Evolutionary conservation across 2,888 invertebrate species (phyloP), one percentile per base, ranked within the genome.

Genomic region (Drosophila merina): DNA sequence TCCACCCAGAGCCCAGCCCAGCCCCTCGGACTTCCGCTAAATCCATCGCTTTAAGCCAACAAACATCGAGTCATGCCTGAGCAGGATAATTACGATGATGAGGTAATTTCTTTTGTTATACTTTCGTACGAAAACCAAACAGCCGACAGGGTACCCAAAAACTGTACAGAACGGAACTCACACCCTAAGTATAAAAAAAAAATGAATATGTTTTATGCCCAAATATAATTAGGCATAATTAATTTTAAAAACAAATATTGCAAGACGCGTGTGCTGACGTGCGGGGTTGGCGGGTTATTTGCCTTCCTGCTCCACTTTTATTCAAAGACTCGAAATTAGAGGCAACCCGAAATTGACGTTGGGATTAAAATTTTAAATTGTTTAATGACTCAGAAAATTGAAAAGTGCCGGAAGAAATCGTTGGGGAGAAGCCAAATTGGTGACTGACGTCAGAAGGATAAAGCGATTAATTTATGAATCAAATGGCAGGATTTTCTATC

Each of bases 41-140:
- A 62, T 73, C 76, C 66, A 77, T 64, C 68, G 82, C 62, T 67
- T 70, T 68, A 79, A 85, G 68, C 83, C 52, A 75, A 68, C 79
- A 72, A 81, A 74, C 79, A 76, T 62, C 82, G 55, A 86, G 87
- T 87, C 87, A 91, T 91, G 91, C 86, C 92, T 76, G 91, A 91
- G 83, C 90, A 91, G 90, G 91, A 91, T 82, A 91, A 91, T 90
- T 91, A 91, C 87, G 91, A 91, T 89, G 91, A 91, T 89, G 91
- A 91, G 91, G 91, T 91, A 91, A 91, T 79, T 88, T 76, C 70
- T 71, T 75, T 85, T 72, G 57, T 62, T 64, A 51, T 45, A 63
- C 49, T 38, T 66, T 36, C 51, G 38, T 26, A 51, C 45, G 20
- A 45, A 51, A 47, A 38, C 36, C 66, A 26, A 26, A 36, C 36